Base-by-base conservation (phyloP, 1,140 invertebrate species). In the Physella acuta region DNA sequence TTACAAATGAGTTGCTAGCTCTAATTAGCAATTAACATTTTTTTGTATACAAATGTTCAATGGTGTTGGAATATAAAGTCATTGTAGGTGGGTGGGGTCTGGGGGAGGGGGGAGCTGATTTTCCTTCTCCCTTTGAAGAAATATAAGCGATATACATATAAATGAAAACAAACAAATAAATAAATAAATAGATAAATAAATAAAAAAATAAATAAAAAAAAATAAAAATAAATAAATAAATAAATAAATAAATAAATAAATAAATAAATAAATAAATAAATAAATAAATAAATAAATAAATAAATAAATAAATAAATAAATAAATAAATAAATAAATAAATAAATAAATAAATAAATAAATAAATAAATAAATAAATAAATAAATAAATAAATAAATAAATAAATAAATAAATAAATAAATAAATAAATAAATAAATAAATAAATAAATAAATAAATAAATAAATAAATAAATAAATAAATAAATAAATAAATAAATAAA, bases 191-290 rank as follows among this genome's bases (percentile, higher is more conserved):
- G 39, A 44, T 44, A 44, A 24, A 30, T 30, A 56, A 24, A n/a
- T 24, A 56, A 33, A 59, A 30, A 33, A 17, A 59, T 30, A 59
- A 20, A 59, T 16, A 14, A 11, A 59, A 17, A 59, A 17, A 59
- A 17, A 59, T 17, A 59, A 17, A 59, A 17, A 59, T 33, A 59
- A 17, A 59, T 33, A 59, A 17, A 59, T 33, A 59, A 17, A 59
- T 33, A 59, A 17, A 59, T 33, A 59, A 17, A 59, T 33, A 59
- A 17, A 31, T 33, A 33, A 17, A 59, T 11, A 26, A 17, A 59
- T 33, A 33, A 17, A 59, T 24, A 24, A 5, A 24, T 24, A 24
- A 24, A 24, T 55, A 8, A 11, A 28, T 24, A 55, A 24, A 28
- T 55, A 24, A 24, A 24, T 24, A 24, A 24, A 24, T 55, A 8